Percentiles rank a stretch among this genome's conserved stretches.
phyloP scores from a whole-genome alignment of 2,113 vertebrate species.

The Gasterosteus nipponicus region DNA sequence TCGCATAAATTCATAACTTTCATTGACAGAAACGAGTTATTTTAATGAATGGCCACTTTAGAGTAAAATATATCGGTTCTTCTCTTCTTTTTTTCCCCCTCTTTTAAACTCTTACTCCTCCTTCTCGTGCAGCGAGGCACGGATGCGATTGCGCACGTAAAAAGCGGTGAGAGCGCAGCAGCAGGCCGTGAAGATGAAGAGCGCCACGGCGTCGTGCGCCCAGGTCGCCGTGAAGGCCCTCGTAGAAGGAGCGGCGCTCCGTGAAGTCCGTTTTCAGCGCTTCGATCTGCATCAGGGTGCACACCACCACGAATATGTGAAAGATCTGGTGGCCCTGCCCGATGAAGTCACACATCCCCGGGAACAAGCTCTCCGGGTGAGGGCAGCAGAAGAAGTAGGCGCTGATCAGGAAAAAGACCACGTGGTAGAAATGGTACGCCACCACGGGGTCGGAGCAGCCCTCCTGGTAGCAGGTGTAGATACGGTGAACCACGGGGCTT shows the following conservation, averaged over 20 bases:
- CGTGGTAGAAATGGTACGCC: constrained; percentile 89
- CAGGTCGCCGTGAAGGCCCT: constrained; percentile 84
- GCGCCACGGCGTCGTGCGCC: constrained; percentile 86
- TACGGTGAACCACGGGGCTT: constrained; percentile 91
- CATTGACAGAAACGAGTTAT: constrained; percentile 50
- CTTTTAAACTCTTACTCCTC: constrained; percentile 72
- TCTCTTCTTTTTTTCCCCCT: background rate
- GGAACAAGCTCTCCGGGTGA: constrained; percentile 92
- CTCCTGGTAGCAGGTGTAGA: constrained; percentile 80
- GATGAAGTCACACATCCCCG: constrained; percentile 89
- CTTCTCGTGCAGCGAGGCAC: constrained; percentile 82
- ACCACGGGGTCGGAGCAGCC: constrained; percentile 81
- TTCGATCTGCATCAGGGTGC: constrained; percentile 93
- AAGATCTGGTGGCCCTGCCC: constrained; percentile 97
- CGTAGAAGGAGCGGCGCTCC: constrained; percentile 85
- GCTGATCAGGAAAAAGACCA: constrained; percentile 90
- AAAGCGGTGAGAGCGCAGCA: constrained; percentile 88
- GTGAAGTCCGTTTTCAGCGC: constrained; percentile 90
- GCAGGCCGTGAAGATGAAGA: constrained; percentile 87
- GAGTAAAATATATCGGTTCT: constrained; percentile 40
- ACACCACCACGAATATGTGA: constrained; percentile 90
- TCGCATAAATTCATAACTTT: constrained; percentile 52
- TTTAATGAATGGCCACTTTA: constrained; percentile 41
- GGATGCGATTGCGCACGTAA: constrained; percentile 86
- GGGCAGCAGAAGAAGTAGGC: constrained; percentile 94